Conservation (phyloP, 2,888 invertebrate genomes). For the Rhimphoctona megacephalus region DNA sequence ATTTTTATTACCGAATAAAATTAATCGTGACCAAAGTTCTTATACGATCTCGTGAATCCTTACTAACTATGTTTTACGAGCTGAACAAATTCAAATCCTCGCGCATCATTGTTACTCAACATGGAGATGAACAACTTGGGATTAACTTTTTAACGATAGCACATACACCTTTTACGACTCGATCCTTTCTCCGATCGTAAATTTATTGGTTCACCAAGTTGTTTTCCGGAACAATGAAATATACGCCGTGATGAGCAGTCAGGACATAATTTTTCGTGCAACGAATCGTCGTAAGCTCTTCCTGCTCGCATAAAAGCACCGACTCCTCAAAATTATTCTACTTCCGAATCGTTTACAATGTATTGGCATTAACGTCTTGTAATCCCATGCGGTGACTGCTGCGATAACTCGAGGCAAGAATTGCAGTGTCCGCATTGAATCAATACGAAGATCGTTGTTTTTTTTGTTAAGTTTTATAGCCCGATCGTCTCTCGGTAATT, state of each 20-base stretch:
- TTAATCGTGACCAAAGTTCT: constrained; percentile 4
- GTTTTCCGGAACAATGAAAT: not conserved
- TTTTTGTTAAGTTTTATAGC: not conserved
- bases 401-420: not conserved
- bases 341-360: not conserved
- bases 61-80: not conserved
- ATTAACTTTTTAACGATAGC: no score
- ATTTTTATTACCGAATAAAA: constrained; percentile 57
- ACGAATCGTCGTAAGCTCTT: not conserved
- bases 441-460: constrained; percentile 6
- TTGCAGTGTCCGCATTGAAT: constrained; percentile 16
- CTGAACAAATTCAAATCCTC: not conserved
- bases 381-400: not conserved
- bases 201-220: not conserved
- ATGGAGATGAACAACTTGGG: not conserved
- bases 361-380: not conserved
- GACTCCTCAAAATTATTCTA: not conserved
- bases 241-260: no score
- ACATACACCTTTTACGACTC: not conserved
- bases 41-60: constrained; percentile 30
- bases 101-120: not conserved
- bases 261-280: no score
- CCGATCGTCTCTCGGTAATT: constrained; percentile 18
- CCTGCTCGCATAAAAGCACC: not conserved
- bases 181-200: no score